These are phyloP conservation scores for Leuciscus idus DNA, from an alignment of 2,113 vertebrate species.

Conservation along the genomic window DNA sequence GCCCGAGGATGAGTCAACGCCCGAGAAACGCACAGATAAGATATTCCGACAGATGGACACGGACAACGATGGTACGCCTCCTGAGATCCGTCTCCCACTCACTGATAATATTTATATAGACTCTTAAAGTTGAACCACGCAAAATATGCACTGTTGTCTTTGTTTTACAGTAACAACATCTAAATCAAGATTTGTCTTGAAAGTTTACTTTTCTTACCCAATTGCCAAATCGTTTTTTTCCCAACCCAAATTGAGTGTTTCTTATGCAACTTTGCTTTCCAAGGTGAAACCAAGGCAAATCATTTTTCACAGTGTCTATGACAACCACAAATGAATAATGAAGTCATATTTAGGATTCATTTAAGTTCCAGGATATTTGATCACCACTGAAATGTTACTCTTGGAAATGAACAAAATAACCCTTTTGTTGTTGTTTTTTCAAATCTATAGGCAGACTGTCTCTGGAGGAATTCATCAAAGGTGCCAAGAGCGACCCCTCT, in stretches of 20 bases:
- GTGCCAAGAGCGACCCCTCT: constrained; percentile 96
- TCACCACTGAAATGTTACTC: not conserved
- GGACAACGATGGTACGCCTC: constrained; percentile 90
- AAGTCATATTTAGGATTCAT: not conserved
- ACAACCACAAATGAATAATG: not conserved
- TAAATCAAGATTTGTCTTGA: no score
- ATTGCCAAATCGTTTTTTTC: not conserved
- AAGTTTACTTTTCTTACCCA: not conserved
- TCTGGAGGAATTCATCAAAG: constrained; percentile 96
- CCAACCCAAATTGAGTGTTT: not conserved
- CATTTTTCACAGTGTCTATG: not conserved
- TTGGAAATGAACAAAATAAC: not conserved
- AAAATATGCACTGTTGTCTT: not conserved
- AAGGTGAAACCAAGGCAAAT: not conserved
- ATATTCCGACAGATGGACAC: constrained; percentile 99
- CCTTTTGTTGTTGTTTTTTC: not conserved
- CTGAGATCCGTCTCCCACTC: constrained; percentile 26
- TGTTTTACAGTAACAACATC: no score
- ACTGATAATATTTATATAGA: not conserved
- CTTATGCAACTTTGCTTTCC: not conserved
- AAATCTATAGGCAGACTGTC: constrained; percentile 85
- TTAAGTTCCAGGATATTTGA: not conserved
- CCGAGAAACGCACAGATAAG: constrained; percentile 97
- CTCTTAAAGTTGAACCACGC: not conserved
- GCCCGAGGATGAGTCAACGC: constrained; percentile 97